A percentile compares a stretch with the other conserved stretches of the same genome.
Conservation (phyloP, 1,140 invertebrate genomes). For the Hirudo medicinalis region DNA sequence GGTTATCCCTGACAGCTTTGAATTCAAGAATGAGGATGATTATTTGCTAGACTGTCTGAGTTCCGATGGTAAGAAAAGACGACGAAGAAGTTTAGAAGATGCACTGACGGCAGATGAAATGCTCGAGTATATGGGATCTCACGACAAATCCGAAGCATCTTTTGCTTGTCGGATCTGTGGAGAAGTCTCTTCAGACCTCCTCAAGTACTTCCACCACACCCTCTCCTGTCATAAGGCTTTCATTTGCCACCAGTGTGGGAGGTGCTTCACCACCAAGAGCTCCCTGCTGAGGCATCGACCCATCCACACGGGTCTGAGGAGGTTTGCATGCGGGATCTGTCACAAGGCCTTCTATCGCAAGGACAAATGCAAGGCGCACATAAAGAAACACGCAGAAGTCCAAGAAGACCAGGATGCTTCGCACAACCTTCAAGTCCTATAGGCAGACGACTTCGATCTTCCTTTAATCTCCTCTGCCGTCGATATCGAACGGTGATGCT, state of each 20-base stretch:
- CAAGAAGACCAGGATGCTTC: not conserved
- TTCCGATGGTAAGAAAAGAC: constrained; percentile 19
- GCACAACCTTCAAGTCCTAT: constrained; percentile 4
- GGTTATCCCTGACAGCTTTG: not conserved
- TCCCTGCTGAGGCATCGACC: constrained; percentile 23
- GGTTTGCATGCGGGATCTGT: constrained; percentile 24
- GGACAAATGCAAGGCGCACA: constrained; percentile 25
- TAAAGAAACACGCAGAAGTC: constrained; percentile 21
- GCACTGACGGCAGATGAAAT: constrained; percentile 22
- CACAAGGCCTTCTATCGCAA: constrained; percentile 24
- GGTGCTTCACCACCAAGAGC: constrained; percentile 24
- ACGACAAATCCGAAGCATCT: not conserved
- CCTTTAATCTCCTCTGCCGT: too few species aligned
- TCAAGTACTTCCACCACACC: constrained; percentile 22
- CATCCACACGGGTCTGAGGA: constrained; percentile 24
- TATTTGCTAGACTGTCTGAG: constrained; percentile 21
- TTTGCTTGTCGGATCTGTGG: constrained; percentile 22
- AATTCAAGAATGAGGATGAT: constrained; percentile 20
- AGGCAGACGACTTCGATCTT: not conserved
- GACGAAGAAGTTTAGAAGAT: constrained; percentile 21
- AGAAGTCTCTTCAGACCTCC: constrained; percentile 16
- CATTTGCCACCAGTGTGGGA: constrained; percentile 25
- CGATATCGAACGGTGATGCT: too few species aligned
- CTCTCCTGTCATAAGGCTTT: constrained; percentile 21
- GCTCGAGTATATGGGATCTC: constrained; percentile 22